Base-by-base conservation (phyloP, 2,113 vertebrate species). In the Aviceda subcristata region DNA sequence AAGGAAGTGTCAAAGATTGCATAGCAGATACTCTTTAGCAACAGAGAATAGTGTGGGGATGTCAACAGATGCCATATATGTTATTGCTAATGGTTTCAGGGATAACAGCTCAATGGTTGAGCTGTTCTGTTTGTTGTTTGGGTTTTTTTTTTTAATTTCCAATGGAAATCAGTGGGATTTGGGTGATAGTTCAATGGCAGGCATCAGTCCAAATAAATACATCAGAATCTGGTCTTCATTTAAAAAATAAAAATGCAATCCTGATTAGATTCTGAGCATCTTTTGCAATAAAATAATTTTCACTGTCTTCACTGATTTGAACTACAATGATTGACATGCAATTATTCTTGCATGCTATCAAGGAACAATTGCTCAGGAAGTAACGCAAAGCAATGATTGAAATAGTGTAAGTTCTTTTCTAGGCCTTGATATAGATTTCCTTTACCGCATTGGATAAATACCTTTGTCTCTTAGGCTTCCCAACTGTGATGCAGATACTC, bases 21-120 rank as follows among this genome's bases (percentile, higher is more conserved):
- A 1, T 50, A 60, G 26, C 21, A 91, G 41, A 66, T 82, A 45
- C 12, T 60, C n/a, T 79, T 91, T 59, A 92, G 38, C 36, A 88
- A 62, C 13, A 87, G 22, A 64, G 69, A 75, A 48, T 64, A 7
- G 10, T 73, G 29, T 74, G 56, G 8, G 5, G 4, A 3, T 92
- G 43, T 73, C 53, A 86, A 79, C 41, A 74, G 50, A 23, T 62
- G 5, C 6, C 0, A 0, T 53, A 2, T 59, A 41, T 38, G 2
- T 51, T 29, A 56, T 17, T 9, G 19, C 36, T 55, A 53, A 46
- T 27, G 12, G 4, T 41, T 90, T 94, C 68, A 80, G 27, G 55
- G 2, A 5, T 74, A 80, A 43, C 2, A 82, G 30, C 19, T 51
- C 38, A 36, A 5, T 20, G 84, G 13, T 8, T 74, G 51, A 66